Base-by-base conservation (phyloP, 2,888 invertebrate species). In the Protophormia terraenovae region DNA sequence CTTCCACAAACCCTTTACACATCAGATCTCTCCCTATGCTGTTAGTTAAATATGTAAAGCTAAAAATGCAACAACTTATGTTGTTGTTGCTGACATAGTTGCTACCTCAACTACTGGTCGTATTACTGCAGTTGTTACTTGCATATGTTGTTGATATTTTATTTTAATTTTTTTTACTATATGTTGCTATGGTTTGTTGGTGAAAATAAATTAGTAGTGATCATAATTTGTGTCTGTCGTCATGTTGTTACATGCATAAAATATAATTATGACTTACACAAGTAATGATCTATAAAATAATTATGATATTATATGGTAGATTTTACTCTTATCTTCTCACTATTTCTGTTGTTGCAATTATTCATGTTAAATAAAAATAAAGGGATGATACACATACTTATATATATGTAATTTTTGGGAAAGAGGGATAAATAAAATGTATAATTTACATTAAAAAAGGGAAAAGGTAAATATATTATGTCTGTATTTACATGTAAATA, bases 151-250 rank as follows among this genome's bases (percentile, higher is more conserved):
- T 22, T 53, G 53, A 2, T 71, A 24, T 29, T 41, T 41, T 16
- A n/a, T n/a, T 10, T 60, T 35, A 7, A 5, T 66, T 66, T 47
- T 29, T 3, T 10, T n/a, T n/a, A n/a, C n/a, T n/a, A n/a, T n/a
- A n/a, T 66, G 16, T 73, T 66, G 32, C 19, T 22, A 38, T 24
- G 50, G 14, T 16, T 47, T 80, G 71, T 73, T 73, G 79, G 53
- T 69, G 83, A 64, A 66, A 72, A 87, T 87, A 84, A 87, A 85
- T 86, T 86, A 81, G 78, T 27, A 67, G 19, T 62, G 82, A 82
- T 77, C 85, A 80, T 78, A 78, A 81, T 81, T 76, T 84, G 32
- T 73, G 66, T 72, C 71, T 76, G 80, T 76, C 75, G 72, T 29
- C 86, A 75, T 69, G 24, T 82, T 55, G 81, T 76, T 69, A 69